Conservation (phyloP, 2,113 vertebrate genomes). For the Rhabdornis inornatus region DNA sequence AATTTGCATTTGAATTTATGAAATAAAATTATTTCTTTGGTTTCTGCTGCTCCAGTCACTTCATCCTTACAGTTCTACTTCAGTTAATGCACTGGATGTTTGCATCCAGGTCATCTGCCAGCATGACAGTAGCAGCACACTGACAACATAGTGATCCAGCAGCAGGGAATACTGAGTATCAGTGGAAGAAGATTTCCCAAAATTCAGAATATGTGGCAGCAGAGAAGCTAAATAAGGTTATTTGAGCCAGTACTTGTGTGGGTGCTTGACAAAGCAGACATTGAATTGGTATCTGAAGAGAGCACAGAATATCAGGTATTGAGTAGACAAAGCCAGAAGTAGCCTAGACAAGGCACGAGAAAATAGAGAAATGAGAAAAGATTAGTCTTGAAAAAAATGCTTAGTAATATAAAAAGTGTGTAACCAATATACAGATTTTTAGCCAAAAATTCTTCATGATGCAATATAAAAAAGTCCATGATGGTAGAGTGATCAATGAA, state of each 20-base stretch:
- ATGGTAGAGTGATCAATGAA: neutral
- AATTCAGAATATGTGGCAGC: neutral
- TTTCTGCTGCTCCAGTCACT: neutral
- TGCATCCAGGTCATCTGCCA: neutral
- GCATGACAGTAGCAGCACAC: neutral
- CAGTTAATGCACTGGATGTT: neutral
- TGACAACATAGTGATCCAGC: neutral
- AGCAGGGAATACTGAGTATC: neutral
- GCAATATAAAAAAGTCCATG: neutral
- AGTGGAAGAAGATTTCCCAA: neutral
- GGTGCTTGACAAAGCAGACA: neutral
- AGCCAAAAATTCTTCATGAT: neutral
- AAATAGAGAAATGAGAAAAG: neutral
- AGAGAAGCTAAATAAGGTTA: neutral
- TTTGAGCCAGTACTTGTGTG: neutral
- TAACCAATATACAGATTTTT: neutral
- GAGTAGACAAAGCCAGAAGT: neutral
- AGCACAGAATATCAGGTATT: neutral
- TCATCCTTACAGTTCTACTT: neutral
- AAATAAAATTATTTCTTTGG: neutral
- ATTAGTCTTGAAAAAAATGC: neutral
- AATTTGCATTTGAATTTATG: neutral
- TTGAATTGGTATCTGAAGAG: neutral
- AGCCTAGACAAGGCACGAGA: neutral
- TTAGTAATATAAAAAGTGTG: neutral